phyloP scores from a whole-genome alignment of 2,797 vertebrate genomes.

The Clarias fuscus region DNA sequence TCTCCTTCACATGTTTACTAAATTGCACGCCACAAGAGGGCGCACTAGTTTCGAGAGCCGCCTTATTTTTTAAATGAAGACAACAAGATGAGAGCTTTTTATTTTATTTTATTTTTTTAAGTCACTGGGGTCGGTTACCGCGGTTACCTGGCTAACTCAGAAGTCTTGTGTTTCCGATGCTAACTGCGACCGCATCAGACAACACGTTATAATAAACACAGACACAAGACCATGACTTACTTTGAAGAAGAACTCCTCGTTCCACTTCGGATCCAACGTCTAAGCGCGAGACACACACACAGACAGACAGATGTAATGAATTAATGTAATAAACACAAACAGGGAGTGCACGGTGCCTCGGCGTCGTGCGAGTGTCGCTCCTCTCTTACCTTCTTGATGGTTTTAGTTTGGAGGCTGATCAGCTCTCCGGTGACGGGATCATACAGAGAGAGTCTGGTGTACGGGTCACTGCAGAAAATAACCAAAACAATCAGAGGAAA shows the following conservation, averaged over 20 bases:
- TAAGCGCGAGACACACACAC: slow-evolving; percentile 41
- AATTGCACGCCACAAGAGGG: too few species aligned
- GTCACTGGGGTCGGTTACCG: background rate
- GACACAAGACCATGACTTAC: slow-evolving; percentile 74
- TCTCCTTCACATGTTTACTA: too few species aligned
- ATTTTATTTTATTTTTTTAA: too few species aligned
- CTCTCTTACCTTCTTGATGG: slow-evolving; percentile 84
- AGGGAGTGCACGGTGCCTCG: background rate
- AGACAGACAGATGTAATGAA: slow-evolving; percentile 1
- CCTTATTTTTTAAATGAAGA: too few species aligned
- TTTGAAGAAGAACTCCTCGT: slow-evolving; percentile 91
- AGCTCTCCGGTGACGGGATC: slow-evolving; percentile 85
- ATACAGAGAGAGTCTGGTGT: slow-evolving; percentile 89
- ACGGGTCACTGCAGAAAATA: slow-evolving; percentile 84
- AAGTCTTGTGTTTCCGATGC: background rate
- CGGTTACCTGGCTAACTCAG: background rate
- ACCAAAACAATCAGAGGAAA: slow-evolving; percentile 29
- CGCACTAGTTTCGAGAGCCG: too few species aligned
- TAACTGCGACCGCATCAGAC: background rate
- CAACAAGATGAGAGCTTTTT: too few species aligned
- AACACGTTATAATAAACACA: background rate
- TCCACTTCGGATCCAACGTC: slow-evolving; percentile 96
- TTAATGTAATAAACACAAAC: background rate
- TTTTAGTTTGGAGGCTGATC: slow-evolving; percentile 91
- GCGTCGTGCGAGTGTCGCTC: background rate